Base-by-base conservation (phyloP, 92 coral and sea anemone species). In the Parazoanthus darwini region DNA sequence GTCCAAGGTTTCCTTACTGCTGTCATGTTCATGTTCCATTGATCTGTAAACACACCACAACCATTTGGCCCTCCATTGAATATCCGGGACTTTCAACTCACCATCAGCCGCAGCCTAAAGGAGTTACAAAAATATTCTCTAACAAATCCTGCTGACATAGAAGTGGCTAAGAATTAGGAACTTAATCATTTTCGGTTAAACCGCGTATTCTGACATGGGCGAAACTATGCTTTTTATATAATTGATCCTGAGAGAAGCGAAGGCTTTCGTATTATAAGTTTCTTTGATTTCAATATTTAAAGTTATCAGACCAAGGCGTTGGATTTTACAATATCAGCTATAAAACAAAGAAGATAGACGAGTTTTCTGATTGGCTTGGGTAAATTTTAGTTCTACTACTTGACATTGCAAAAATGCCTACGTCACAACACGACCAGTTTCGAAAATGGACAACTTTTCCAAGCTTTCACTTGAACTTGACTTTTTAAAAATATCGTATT, bases 51-150 rank as follows among this genome's bases (percentile, higher is more conserved):
- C 89, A 85, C 98, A 90, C 86, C 93, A 93, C 80, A 96, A 77
- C 98, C 98, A 96, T 11, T 88, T 88, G 26, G 98, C 97, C 63
- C 92, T 85, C 98, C 98, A 96, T 63, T 16, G 42, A 29, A 91
- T 56, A 77, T 56, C 86, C 78, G 79, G 78, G 29, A 14, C 87
- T 25, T 73, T 72, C 67, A 20, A 9, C 15, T 84, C 78, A n/a
- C 78, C 78, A 76, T 16, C 80, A 70, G 66, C 35, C 25, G 68
- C 78, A 2, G 33, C 65, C 87, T 84, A 44, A 46, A 20, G 26
- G 35, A 5, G 39, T 43, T 2, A 38, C 18, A 81, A 46, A 2
- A 73, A 25, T 3, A 42, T 73, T 73, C 3, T 16, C 35, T 11
- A 33, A 73, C 77, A 33, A 20, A 23, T 18, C 15, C 70, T 63